Evolutionary conservation across 1,140 invertebrate genomes (phyloP), one percentile per base, ranked within the genome.

Genomic region (Musca domestica): DNA sequence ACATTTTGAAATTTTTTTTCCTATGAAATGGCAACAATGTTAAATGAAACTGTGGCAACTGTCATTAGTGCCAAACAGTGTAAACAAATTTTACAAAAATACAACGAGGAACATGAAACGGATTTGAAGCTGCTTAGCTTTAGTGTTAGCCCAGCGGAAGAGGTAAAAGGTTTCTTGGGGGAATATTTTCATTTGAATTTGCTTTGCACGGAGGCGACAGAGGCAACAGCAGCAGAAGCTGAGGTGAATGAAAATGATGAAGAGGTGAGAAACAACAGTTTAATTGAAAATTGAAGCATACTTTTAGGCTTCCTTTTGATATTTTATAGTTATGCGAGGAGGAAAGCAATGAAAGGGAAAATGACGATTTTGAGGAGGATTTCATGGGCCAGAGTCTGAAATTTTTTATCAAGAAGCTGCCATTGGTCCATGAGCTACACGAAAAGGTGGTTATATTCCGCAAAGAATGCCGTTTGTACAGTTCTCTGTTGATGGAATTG

Each of bases 361-460:
- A 41, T 41, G 12, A 9, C 34, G 10, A 41, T 12, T 5, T 2
- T 41, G 34, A 41, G 10, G 34, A 41, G 5, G 10, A 41, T 12
- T 41, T 41, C 12, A 2, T 41, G 2, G 34, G 34, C 34, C 6
- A 41, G 10, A 9, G 5, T 12, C 10, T 41, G 27, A 34, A 3
- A 22, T 48, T 79, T 17, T 80, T 80, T 54, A 66, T 80, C 0
- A 80, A 80, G 67, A 67, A 71, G 4, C 14, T 80, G 48, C 77
- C 77, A 0, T 56, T 70, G 19, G 49, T 71, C 46, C 74, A 70
- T 69, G 73, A 68, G n/a, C 76, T 79, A 25, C 1, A 47, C 0
- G 58, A 70, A n/a, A 80, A 80, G 12, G 74, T 72, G 22, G 64
- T 66, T 0, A 76, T 80, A 9, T 80, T 74, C 63, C 61, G 67